Evolutionary conservation across 2,113 vertebrate genomes (phyloP).

Genomic region (Phylloscopus trochilus): DNA sequence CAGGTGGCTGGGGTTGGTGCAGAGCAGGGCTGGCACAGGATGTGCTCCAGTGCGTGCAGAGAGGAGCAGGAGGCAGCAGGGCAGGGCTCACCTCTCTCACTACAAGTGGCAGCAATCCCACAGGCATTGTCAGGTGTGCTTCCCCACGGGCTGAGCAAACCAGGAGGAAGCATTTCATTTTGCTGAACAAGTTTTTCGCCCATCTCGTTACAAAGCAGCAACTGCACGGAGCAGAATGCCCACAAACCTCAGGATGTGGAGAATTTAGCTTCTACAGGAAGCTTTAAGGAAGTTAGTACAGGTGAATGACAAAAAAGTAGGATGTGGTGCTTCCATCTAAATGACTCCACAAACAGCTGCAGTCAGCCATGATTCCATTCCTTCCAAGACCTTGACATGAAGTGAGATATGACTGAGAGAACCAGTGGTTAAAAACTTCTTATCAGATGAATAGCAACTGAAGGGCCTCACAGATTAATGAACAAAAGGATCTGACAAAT

Average conservation of each 20-base stretch:
- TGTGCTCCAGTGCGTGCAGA: background rate
- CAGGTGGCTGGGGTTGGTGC: background rate
- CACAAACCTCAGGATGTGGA: background rate
- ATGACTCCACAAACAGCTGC: background rate
- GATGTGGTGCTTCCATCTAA: background rate
- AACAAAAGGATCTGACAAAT: conserved; percentile 5
- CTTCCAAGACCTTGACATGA: background rate
- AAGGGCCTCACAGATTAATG: conserved; percentile 36
- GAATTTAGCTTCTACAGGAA: background rate
- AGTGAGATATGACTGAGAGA: background rate
- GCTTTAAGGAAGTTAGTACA: background rate
- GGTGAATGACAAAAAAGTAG: background rate
- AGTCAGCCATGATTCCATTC: background rate
- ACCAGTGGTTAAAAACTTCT: background rate
- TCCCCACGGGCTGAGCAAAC: background rate
- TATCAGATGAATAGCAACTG: conserved; percentile 6
- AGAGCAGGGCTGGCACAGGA: background rate
- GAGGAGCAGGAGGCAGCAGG: background rate
- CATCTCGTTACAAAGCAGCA: background rate
- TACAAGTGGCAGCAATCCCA: background rate
- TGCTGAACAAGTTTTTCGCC: background rate
- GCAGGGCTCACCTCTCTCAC: background rate
- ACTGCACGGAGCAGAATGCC: background rate
- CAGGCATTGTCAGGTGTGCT: background rate
- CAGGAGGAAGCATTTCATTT: background rate